Conservation (phyloP, 2,888 invertebrate genomes). For the Caenorhabditis sp. region DNA sequence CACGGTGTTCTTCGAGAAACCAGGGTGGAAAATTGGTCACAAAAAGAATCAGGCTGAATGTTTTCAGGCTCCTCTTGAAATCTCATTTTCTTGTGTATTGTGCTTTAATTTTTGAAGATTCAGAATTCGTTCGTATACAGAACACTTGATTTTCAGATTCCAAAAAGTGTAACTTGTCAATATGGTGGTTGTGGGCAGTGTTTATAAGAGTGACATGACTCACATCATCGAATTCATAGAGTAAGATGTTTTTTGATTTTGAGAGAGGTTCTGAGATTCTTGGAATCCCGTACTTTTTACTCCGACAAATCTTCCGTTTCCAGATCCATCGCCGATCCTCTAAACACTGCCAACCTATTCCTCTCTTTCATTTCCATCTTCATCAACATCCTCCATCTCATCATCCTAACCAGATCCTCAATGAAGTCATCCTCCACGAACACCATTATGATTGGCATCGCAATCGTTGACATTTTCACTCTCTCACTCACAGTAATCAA, state of each 20-base stretch:
- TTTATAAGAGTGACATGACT: neutral
- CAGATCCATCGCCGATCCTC: constrained; percentile 41
- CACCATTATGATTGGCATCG: constrained; percentile 18
- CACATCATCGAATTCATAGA: constrained; percentile 5
- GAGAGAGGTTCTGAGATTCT: neutral
- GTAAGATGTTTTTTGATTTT: neutral
- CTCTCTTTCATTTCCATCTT: constrained; percentile 25
- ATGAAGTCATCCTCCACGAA: constrained; percentile 23
- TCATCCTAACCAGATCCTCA: constrained; percentile 18
- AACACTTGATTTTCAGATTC: neutral
- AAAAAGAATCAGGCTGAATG: too few relatives aligned
- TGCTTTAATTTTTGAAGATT: too few relatives aligned
- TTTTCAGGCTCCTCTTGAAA: too few relatives aligned
- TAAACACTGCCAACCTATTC: constrained; percentile 35
- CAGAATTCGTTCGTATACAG: too few relatives aligned
- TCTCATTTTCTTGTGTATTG: too few relatives aligned
- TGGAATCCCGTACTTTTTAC: neutral
- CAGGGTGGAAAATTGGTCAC: neutral
- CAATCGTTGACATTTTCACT: constrained; percentile 21
- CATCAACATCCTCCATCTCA: constrained; percentile 26
- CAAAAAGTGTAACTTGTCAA: neutral
- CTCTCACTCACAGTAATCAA: constrained; percentile 35
- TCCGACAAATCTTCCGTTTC: too few relatives aligned
- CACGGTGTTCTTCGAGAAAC: neutral
- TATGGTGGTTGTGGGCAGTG: neutral